phyloP scores from a whole-genome alignment of 2,797 vertebrate species.

The Arctocebus calabarensis region DNA sequence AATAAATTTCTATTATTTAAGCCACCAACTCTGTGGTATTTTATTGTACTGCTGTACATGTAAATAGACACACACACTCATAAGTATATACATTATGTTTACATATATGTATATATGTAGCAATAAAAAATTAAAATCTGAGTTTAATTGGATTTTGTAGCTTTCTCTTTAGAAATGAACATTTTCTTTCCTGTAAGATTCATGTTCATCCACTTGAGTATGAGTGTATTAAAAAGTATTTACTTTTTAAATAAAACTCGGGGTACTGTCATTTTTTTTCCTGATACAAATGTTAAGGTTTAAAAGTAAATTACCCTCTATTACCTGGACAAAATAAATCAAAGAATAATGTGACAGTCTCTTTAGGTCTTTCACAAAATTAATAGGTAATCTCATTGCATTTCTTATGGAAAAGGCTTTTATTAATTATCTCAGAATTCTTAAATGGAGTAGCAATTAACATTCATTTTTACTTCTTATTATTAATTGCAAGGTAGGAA shows the following conservation, averaged over 20 bases:
- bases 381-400: conserved; percentile 11
- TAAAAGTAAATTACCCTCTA: not conserved
- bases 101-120: not conserved
- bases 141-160: not conserved
- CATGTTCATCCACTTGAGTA: not conserved
- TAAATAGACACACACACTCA: too few relatives aligned
- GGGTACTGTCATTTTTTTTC: not conserved
- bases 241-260: conserved; percentile 28
- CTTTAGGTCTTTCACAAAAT: conserved; percentile 36
- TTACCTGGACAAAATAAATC: conserved; percentile 27
- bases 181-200: conserved; percentile 11
- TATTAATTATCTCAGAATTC: conserved; percentile 53
- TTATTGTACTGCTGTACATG: not conserved
- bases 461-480: conserved; percentile 50
- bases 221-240: not conserved
- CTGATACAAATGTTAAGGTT: not conserved
- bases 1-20: not conserved
- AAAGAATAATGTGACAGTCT: conserved; percentile 15
- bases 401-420: conserved; percentile 58
- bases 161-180: conserved; percentile 33
- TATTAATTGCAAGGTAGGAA: not conserved
- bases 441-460: conserved; percentile 32
- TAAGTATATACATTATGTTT: not conserved
- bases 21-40: not conserved
- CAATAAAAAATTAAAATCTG: not conserved